These are phyloP conservation scores for Trematocara unimaculatum DNA, from an alignment of 2,113 vertebrate species.

Conservation along the genomic window DNA sequence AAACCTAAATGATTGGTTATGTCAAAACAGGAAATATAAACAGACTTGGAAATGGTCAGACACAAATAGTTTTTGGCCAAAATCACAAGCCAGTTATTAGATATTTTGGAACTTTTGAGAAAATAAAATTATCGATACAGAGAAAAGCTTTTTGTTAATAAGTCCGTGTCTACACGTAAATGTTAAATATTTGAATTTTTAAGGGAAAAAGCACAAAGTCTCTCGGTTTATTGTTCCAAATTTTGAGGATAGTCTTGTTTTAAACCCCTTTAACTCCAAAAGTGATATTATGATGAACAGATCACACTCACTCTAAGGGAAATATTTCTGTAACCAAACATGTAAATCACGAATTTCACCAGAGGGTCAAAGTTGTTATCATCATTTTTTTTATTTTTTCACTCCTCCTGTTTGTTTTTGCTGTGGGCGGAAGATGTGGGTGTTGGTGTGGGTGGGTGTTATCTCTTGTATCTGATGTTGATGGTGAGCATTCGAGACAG, in stretches of 20 bases:
- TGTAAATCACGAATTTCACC: neutral
- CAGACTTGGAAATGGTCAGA: neutral
- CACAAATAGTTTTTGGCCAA: accelerated
- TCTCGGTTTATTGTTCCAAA: neutral
- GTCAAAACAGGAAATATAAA: neutral
- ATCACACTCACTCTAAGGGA: neutral
- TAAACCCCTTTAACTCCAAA: neutral
- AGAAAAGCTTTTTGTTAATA: neutral
- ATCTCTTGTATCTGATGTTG: neutral
- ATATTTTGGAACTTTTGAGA: neutral
- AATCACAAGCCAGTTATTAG: neutral
- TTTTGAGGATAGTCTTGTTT: neutral
- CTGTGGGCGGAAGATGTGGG: neutral
- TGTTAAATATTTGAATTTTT: neutral
- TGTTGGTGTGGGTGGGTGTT: neutral
- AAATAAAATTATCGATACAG: neutral
- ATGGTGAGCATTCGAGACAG: neutral
- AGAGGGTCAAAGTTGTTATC: neutral
- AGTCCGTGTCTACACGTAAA: neutral
- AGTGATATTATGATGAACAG: neutral
- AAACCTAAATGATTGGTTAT: neutral
- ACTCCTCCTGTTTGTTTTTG: neutral
- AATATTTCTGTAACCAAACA: neutral
- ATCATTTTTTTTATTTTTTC: neutral
- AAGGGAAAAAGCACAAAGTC: neutral